Evolutionary conservation across 2,797 vertebrate species (phyloP).

Genomic region (Anguilla obscura): DNA sequence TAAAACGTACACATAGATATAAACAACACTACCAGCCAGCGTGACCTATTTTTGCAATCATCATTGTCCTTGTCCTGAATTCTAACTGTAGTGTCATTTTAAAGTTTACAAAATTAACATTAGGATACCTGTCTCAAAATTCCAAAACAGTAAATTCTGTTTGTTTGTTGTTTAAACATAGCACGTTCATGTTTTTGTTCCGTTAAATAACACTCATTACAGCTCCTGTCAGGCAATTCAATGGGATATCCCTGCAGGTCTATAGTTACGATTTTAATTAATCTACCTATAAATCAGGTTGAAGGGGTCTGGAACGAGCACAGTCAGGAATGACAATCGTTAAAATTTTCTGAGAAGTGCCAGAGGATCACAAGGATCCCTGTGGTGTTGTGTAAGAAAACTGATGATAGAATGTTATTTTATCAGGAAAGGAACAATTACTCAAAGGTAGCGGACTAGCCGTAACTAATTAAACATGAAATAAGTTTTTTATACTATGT

Average conservation of each 20-base stretch:
- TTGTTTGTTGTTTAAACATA: constrained; percentile 32
- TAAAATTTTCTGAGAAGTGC: background rate
- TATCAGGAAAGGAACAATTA: background rate
- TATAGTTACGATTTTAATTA: constrained; percentile 10
- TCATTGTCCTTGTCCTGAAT: constrained; percentile 26
- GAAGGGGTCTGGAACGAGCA: background rate
- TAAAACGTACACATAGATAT: background rate
- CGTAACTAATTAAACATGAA: background rate
- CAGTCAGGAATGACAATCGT: background rate
- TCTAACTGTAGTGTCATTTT: constrained; percentile 18
- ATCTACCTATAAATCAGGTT: background rate
- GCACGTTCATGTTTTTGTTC: constrained; percentile 37
- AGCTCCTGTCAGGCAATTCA: constrained; percentile 1
- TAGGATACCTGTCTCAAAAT: constrained; percentile 37
- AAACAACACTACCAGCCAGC: background rate
- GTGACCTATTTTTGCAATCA: constrained; percentile 9
- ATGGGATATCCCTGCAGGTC: background rate
- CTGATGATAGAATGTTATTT: background rate
- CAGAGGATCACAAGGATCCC: background rate
- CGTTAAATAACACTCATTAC: constrained; percentile 27
- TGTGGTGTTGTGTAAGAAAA: background rate
- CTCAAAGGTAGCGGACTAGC: background rate
- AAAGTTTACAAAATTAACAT: constrained; percentile 33
- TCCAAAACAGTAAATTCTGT: constrained; percentile 33
- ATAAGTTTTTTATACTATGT: background rate